Conservation (phyloP, 1,140 invertebrate species). For the Drosophila truncata region DNA sequence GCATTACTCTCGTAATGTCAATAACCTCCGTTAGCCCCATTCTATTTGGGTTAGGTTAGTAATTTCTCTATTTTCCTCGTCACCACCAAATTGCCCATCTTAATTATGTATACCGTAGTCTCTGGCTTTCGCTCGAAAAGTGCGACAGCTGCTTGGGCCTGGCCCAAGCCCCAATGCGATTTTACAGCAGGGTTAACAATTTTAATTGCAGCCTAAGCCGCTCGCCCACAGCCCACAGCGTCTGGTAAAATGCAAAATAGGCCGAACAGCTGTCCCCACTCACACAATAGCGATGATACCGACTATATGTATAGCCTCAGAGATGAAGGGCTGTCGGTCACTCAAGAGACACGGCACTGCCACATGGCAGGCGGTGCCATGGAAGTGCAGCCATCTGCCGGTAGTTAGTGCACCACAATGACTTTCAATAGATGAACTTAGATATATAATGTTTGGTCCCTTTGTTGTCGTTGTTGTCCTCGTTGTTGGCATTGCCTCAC, state of each 20-base stretch:
- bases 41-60: slow-evolving; percentile 31
- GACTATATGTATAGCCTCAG: neutral
- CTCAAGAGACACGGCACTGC: slow-evolving; percentile 3
- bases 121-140: slow-evolving; percentile 9
- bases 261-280: slow-evolving; percentile 62
- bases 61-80: slow-evolving; percentile 47
- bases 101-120: slow-evolving; percentile 67
- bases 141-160: slow-evolving; percentile 30
- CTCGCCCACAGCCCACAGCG: slow-evolving; percentile 23
- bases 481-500: slow-evolving; percentile 11
- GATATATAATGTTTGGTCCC: slow-evolving; percentile 36
- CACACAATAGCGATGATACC: slow-evolving; percentile 25
- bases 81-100: slow-evolving; percentile 54
- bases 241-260: slow-evolving; percentile 54
- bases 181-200: slow-evolving; percentile 71
- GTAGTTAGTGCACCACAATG: slow-evolving; percentile 49
- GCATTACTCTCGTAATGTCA: slow-evolving; percentile 48
- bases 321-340: slow-evolving; percentile 6
- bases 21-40: slow-evolving; percentile 63
- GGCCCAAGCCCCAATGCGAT: slow-evolving; percentile 58
- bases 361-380: slow-evolving; percentile 20
- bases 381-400: slow-evolving; percentile 48
- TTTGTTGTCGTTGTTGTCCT: slow-evolving; percentile 14
- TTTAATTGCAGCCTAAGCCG: slow-evolving; percentile 70
- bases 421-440: slow-evolving; percentile 53